Base-by-base conservation (phyloP, 2,113 vertebrate species). In the Anarrhichthys ocellatus region DNA sequence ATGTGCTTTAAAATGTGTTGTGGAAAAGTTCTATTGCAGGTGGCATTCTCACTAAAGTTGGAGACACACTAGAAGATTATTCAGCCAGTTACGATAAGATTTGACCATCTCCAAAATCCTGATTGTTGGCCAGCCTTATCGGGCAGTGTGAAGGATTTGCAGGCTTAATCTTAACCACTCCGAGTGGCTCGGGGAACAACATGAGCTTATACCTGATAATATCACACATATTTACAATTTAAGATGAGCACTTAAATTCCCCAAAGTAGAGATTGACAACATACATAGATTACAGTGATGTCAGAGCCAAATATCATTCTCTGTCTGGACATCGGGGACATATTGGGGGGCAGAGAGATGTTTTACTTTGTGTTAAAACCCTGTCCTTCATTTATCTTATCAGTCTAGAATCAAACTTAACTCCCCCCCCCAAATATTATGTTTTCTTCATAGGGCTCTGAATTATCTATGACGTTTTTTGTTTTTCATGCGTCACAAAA, bases 121-220 rank as follows among this genome's bases (percentile, higher is more conserved):
- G 64, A 70, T 56, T 40, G 32, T 63, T 44, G 32, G 73, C 58
- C 73, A 77, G 59, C 9, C 48, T 69, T 70, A 64, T 75, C 59
- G n/a, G 64, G 38, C 18, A 8, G 13, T 24, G 50, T 61, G 59
- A 68, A 63, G 80, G 68, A 80, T 73, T 83, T 80, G 24, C 24
- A 73, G 67, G 74, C 63, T 56, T 54, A 64, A 62, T 71, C 68
- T 46, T 18, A 40, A 56, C 38, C 36, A 29, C 34, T 38, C 8
- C 20, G 38, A 61, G 18, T 63, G 24, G 8, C 48, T 56, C 4
- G 0, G n/a, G 29, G 65, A 70, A 69, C 70, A 73, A 77, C 27
- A 77, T 38, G 29, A 86, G 24, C 59, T 77, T 75, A 80, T 17
- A 71, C 29, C 27, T 56, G 68, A 85, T 76, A 54, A 58, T 56